These are phyloP conservation scores for Uria aalge DNA, from an alignment of 2,113 vertebrate genomes.

Conservation along the genomic window DNA sequence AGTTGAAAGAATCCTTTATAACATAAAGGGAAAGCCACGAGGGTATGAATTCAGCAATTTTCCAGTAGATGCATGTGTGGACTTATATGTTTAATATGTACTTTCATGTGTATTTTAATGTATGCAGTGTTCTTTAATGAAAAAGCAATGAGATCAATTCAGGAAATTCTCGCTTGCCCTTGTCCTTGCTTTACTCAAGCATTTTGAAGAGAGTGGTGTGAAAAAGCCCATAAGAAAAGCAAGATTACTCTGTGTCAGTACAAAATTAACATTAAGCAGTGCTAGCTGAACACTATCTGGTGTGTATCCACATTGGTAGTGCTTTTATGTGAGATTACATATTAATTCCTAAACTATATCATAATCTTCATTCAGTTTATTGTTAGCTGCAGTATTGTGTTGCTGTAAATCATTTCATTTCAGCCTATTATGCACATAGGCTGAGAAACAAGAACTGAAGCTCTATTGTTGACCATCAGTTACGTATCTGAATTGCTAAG, in stretches of 20 bases:
- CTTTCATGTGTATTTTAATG: constrained; percentile 17
- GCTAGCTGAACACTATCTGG: not conserved
- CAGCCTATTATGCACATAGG: not conserved
- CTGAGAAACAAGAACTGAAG: not conserved
- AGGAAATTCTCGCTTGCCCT: not conserved
- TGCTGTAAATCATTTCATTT: not conserved
- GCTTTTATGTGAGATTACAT: not conserved
- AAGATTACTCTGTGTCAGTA: not conserved
- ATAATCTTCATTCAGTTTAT: not conserved
- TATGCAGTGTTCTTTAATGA: not conserved
- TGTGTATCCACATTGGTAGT: not conserved
- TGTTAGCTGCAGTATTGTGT: not conserved
- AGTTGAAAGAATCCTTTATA: constrained; percentile 32
- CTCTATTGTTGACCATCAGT: not conserved
- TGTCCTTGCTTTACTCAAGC: not conserved
- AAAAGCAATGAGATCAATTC: not conserved
- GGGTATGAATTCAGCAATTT: constrained; percentile 37
- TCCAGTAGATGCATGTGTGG: not conserved
- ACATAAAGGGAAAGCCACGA: constrained; percentile 1
- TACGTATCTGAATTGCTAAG: not conserved
- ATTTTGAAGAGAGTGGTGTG: not conserved
- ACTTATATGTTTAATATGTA: constrained; percentile 5
- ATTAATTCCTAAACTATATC: not conserved
- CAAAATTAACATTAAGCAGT: not conserved
- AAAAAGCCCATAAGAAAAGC: not conserved